Evolutionary conservation across 2,113 vertebrate genomes (phyloP).

Genomic region (Tringa solitaria): DNA sequence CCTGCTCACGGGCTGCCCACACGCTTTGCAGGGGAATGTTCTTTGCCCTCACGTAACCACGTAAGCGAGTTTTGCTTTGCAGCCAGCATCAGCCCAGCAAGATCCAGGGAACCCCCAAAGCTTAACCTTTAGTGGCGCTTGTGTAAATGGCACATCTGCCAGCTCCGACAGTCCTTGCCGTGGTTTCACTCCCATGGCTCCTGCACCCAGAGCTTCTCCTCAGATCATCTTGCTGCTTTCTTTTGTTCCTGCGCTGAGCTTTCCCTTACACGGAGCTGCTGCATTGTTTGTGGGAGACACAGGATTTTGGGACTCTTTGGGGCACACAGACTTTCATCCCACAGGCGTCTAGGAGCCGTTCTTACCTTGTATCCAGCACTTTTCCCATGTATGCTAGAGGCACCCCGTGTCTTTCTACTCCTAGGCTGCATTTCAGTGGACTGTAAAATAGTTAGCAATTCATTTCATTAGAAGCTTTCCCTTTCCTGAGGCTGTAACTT

Average conservation of each 20-base stretch:
- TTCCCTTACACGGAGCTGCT: neutral
- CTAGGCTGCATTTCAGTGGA: neutral
- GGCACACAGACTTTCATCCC: neutral
- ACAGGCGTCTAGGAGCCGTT: neutral
- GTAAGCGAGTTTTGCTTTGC: fast-evolving
- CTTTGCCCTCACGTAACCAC: neutral
- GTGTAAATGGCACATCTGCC: neutral
- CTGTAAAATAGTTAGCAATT: neutral
- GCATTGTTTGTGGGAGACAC: neutral
- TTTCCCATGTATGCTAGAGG: fast-evolving
- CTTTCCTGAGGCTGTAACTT: neutral
- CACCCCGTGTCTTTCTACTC: fast-evolving
- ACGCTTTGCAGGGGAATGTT: fast-evolving
- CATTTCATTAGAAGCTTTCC: neutral
- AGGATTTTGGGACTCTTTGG: neutral
- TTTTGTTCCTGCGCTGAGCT: neutral
- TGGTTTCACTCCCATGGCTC: neutral
- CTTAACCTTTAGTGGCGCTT: neutral
- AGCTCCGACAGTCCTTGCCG: neutral
- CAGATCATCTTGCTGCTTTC: neutral
- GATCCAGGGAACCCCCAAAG: neutral
- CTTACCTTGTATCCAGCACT: neutral
- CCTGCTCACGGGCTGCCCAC: neutral
- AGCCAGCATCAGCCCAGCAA: neutral
- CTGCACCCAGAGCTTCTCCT: neutral